Base-by-base conservation (phyloP, 2,888 invertebrate genomes). In the Diarsia mendica region DNA sequence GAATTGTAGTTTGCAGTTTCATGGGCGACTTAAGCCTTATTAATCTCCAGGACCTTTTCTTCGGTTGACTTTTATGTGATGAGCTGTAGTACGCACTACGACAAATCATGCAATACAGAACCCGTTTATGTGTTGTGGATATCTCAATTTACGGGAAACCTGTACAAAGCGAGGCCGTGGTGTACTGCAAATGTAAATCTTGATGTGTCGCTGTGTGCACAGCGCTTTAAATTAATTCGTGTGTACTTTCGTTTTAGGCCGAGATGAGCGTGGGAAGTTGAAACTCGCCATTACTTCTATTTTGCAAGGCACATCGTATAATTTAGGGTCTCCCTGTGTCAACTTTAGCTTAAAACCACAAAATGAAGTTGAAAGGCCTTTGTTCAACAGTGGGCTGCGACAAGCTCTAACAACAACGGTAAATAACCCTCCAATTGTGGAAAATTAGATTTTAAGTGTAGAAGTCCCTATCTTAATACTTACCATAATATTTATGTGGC, bases 361-460 rank as follows among this genome's bases (percentile, higher is more conserved):
- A 79, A 78, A 78, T 79, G 44, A 79, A 67, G 72, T 79, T 72
- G 48, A n/a, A 70, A 61, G 66, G 33, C 48, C 67, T 79, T 79
- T 79, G 79, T 72, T 72, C 33, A 28, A 3, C 20, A 48, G 51
- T 46, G 33, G 23, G 4, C 23, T 70, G 66, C 67, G 15, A 60
- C 58, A 63, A 67, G 33, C 68, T 39, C 61, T 61, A 73, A 66
- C 67, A 67, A 67, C 33, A 58, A 77, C 67, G 63, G 18, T 75
- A 68, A 75, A 72, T 72, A 73, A 58, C 60, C 28, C 66, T 46
- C 61, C 23, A 63, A 68, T 75, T 66, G 72, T 74, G 70, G 63
- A 73, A 83, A 77, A 70, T 75, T 67, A 46, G 72, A 71, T 74
- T 80, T 69, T 81, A 85, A 80, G 63, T 77, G 74, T 82, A 60